Percentiles rank a stretch among this genome's conserved stretches.
Evolutionary conservation across 2,113 vertebrate genomes (phyloP).

Genomic region (Sceloporus undulatus): DNA sequence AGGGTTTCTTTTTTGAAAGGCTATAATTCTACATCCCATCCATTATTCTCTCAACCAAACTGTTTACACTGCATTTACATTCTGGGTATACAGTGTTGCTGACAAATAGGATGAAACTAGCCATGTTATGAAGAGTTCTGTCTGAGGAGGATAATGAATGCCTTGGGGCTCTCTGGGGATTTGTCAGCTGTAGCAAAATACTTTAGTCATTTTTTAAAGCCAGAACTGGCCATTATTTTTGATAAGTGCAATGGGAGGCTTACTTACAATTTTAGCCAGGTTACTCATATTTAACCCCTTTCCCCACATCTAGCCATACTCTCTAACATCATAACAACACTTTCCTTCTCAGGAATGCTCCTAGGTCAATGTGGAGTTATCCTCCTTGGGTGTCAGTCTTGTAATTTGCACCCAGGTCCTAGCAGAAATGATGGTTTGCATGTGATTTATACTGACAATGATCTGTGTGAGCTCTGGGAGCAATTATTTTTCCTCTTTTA

Average conservation of each 20-base stretch:
- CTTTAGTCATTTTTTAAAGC: conserved; percentile 17
- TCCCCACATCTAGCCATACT: background rate
- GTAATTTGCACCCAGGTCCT: background rate
- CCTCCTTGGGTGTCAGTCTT: background rate
- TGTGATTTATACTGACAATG: background rate
- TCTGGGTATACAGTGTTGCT: background rate
- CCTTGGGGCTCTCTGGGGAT: background rate
- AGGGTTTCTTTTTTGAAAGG: background rate
- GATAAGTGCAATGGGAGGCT: background rate
- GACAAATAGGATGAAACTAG: background rate
- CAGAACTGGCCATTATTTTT: conserved; percentile 24
- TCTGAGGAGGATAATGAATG: background rate
- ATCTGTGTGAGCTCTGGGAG: background rate
- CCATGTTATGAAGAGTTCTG: conserved; percentile 19
- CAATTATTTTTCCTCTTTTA: background rate
- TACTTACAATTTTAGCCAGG: background rate
- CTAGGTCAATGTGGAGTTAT: background rate
- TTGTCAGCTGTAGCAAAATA: conserved; percentile 5
- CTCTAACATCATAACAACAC: background rate
- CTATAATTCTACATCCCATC: background rate
- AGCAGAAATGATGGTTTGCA: background rate
- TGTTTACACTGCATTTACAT: background rate
- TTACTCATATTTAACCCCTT: background rate
- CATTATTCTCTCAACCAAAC: background rate
- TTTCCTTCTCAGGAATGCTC: background rate